Conservation (phyloP, 1,140 invertebrate species). For the Drosophila lowei region DNA sequence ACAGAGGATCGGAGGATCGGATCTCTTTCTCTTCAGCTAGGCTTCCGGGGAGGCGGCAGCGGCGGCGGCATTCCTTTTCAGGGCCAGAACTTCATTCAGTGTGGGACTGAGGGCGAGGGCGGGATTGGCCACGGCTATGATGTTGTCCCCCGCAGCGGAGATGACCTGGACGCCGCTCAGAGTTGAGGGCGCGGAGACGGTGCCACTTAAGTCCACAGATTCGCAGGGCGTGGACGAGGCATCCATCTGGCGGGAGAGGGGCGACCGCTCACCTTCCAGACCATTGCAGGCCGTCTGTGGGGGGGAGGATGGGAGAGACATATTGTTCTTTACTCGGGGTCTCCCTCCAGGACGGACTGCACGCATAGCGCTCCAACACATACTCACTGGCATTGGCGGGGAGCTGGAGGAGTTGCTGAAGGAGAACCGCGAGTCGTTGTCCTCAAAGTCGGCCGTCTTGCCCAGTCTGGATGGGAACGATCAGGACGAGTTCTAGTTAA, state of each 20-base stretch:
- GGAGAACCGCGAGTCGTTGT: slow-evolving; percentile 87
- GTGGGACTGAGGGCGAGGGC: slow-evolving; percentile 86
- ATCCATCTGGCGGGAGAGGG: slow-evolving; percentile 35
- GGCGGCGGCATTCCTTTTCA: slow-evolving; percentile 69
- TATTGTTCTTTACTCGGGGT: slow-evolving; percentile 23
- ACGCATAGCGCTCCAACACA: slow-evolving; percentile 61
- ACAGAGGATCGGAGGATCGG: neutral
- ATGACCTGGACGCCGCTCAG: slow-evolving; percentile 88
- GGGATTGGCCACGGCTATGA: slow-evolving; percentile 94
- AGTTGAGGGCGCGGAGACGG: slow-evolving; percentile 65
- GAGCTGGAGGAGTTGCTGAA: slow-evolving; percentile 89
- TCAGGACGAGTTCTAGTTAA: neutral
- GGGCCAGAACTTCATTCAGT: slow-evolving; percentile 62
- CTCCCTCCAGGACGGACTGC: neutral
- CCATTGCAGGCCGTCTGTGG: slow-evolving; percentile 63
- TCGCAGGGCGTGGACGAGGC: slow-evolving; percentile 28
- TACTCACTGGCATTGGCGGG: slow-evolving; percentile 86
- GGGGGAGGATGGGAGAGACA: neutral
- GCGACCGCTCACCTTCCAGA: slow-evolving; percentile 69
- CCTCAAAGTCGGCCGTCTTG: slow-evolving; percentile 74
- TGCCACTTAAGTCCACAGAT: slow-evolving; percentile 54
- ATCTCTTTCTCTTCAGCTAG: slow-evolving; percentile 21
- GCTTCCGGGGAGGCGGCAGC: slow-evolving; percentile 66
- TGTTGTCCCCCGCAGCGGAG: slow-evolving; percentile 91
- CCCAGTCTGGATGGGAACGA: slow-evolving; percentile 34